phyloP scores from a whole-genome alignment of 2,113 vertebrate genomes.

The Etheostoma spectabile region DNA sequence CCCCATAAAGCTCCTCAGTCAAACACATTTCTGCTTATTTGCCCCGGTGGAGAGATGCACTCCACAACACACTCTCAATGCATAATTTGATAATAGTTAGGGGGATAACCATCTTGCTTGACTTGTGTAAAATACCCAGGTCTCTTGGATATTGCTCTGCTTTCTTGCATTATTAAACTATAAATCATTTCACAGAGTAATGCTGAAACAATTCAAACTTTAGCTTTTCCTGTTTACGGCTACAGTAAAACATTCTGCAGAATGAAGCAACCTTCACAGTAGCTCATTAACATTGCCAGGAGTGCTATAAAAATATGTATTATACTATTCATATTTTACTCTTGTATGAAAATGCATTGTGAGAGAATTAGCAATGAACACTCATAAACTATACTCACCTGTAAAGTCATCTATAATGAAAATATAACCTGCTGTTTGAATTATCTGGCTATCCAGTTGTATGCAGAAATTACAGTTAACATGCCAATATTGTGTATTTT shows the following conservation, averaged over 20 bases:
- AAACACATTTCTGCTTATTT: constrained; percentile 66
- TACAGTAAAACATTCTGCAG: constrained; percentile 61
- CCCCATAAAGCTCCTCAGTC: constrained; percentile 60
- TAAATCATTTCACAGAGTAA: constrained; percentile 74
- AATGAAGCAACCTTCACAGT: constrained; percentile 44
- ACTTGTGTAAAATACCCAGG: constrained; percentile 68
- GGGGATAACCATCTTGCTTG: constrained; percentile 61
- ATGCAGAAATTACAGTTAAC: neutral
- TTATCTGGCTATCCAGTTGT: neutral
- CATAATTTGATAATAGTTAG: constrained; percentile 72
- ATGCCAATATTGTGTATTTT: neutral
- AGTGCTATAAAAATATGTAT: constrained; percentile 47
- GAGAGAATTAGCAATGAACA: constrained; percentile 40
- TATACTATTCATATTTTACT: neutral
- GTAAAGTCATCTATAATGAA: constrained; percentile 16
- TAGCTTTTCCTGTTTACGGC: constrained; percentile 54
- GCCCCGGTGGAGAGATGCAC: constrained; percentile 49
- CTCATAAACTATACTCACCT: constrained; percentile 7
- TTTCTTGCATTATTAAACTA: constrained; percentile 80
- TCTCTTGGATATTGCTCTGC: constrained; percentile 69
- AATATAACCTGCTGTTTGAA: neutral
- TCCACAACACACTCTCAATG: constrained; percentile 54
- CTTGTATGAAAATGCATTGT: constrained; percentile 25
- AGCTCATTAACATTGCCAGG: constrained; percentile 59
- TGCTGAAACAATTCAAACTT: constrained; percentile 67